Base-by-base conservation (phyloP, 2,797 vertebrate species). In the Gastrophryne carolinensis region DNA sequence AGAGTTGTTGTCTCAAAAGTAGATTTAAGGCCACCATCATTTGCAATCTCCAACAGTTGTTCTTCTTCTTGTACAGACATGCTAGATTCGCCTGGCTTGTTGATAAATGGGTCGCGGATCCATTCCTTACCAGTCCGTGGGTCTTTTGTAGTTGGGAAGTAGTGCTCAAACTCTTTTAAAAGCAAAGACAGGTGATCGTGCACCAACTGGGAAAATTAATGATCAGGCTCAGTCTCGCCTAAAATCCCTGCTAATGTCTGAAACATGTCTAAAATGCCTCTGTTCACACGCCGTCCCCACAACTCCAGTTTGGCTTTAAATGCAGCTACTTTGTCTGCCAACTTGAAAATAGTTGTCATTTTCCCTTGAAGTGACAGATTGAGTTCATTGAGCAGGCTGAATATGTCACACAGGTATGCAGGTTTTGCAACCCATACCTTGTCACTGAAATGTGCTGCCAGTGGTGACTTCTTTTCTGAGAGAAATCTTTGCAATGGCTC, bases 401-500 rank as follows among this genome's bases (percentile, higher is more conserved):
- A 67, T 61, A 37, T 67, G 64, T 67, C 64, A 57, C 67, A 70
- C 32, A 70, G 19, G 49, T 70, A 56, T 39, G 67, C 29, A 6
- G 32, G 50, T 70, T 70, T 70, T 70, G 67, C 5, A 17, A 56
- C 39, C 67, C 52, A 67, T 67, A 15, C 44, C 21, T 13, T 52
- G 15, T 52, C 32, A 50, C 49, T 49, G 24, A 67, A 67, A 70
- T 56, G 32, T 70, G 52, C 50, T 57, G 52, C 67, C 29, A 70
- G 67, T 35, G 52, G 67, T 57, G 52, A 57, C 26, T 39, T 10
- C 24, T 56, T 58, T 70, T 70, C 67, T 57, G 34, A 70, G 24
- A 70, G 39, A 39, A 70, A 70, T 57, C 52, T 70, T 3, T 70
- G 32, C 12, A 70, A 19, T 15, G 44, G 70, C 57, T 82, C 82